Conservation (phyloP, 2,888 invertebrate species). For the Penaeus monodon region DNA sequence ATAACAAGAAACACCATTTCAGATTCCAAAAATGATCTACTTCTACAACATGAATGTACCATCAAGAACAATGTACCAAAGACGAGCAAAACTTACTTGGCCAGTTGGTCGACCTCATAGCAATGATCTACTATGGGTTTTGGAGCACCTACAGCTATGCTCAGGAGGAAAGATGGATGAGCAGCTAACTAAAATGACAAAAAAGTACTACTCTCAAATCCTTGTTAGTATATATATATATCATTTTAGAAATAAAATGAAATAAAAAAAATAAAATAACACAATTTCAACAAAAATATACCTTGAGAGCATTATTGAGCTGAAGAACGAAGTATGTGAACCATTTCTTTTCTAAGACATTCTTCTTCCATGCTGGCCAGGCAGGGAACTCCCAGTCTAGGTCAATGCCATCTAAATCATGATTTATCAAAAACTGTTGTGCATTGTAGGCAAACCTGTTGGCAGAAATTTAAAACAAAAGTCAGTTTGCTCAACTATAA, state of each 20-base stretch:
- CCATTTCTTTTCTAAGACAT: background rate
- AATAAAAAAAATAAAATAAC: too few species aligned
- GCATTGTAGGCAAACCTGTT: slow-evolving; percentile 50
- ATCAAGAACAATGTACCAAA: background rate
- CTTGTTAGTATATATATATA: background rate
- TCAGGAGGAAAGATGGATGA: slow-evolving; percentile 37
- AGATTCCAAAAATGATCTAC: too few species aligned
- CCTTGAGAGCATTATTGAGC: slow-evolving; percentile 53
- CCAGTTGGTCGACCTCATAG: slow-evolving; percentile 31
- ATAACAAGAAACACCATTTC: too few species aligned
- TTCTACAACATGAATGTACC: too few species aligned
- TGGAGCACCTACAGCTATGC: slow-evolving; percentile 28
- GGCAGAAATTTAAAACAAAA: background rate
- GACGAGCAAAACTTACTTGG: slow-evolving; percentile 16
- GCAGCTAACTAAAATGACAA: slow-evolving; percentile 35
- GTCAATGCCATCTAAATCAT: slow-evolving; percentile 44
- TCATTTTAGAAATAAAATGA: background rate
- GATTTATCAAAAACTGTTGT: slow-evolving; percentile 19
- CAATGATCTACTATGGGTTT: slow-evolving; percentile 16
- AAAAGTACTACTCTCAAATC: background rate
- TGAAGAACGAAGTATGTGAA: slow-evolving; percentile 44
- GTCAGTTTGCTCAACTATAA: too few species aligned
- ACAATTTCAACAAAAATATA: background rate
- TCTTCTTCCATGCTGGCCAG: slow-evolving; percentile 26
- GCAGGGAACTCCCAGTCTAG: slow-evolving; percentile 49